Conservation (phyloP, 2,113 vertebrate species). For the Antennarius striatus region DNA sequence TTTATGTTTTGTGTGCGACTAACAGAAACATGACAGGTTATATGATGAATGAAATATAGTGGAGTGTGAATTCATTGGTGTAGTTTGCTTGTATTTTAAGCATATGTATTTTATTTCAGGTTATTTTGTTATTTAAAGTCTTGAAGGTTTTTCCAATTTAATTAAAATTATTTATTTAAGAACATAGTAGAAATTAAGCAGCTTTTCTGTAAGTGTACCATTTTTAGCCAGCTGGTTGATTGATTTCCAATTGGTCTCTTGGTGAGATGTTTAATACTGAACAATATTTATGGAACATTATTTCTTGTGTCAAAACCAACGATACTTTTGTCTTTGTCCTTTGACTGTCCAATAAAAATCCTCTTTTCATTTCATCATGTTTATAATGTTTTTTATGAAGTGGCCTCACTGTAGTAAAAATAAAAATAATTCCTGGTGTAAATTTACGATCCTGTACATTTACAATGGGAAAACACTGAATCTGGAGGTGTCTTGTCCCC, state of each 20-base stretch:
- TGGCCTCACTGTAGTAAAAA: too few species aligned
- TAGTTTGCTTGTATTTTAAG: slow-evolving; percentile 3
- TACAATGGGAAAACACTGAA: slow-evolving; percentile 7
- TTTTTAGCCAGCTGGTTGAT: neutral
- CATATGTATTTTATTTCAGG: neutral
- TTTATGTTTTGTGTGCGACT: slow-evolving; percentile 13
- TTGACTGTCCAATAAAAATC: too few species aligned
- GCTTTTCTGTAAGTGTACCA: neutral
- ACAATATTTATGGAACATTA: neutral
- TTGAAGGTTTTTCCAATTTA: neutral
- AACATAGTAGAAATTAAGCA: neutral
- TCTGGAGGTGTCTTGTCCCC: slow-evolving; percentile 35
- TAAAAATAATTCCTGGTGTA: too few species aligned
- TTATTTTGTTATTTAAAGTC: too few species aligned
- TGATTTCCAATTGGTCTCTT: neutral
- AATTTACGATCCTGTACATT: neutral
- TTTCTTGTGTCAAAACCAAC: neutral
- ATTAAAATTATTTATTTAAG: neutral
- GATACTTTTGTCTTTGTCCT: too few species aligned
- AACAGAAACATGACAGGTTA: slow-evolving; percentile 17
- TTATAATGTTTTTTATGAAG: neutral
- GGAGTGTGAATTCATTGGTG: slow-evolving; percentile 1
- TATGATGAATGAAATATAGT: slow-evolving; percentile 17
- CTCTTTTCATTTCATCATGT: too few species aligned
- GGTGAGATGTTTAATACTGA: neutral